These are phyloP conservation scores for Ophioninae sp. DNA, from an alignment of 2,888 invertebrate genomes.

Conservation along the genomic window DNA sequence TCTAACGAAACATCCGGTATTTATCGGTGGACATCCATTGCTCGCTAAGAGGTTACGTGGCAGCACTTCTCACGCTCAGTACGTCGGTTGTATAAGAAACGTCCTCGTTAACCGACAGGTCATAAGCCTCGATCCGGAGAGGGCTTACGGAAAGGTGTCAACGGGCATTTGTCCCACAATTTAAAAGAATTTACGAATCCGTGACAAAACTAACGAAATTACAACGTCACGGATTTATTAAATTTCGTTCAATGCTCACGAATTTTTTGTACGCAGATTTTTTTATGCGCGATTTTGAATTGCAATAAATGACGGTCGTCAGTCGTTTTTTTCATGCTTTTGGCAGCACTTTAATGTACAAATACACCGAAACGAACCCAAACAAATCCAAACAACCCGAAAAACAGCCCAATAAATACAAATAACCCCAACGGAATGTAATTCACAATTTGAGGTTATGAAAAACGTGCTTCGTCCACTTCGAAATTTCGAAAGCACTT, in stretches of 20 bases:
- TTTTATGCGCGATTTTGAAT: conserved; percentile 33
- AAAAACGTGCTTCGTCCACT: too few species aligned
- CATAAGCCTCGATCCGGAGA: conserved; percentile 82
- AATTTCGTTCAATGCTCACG: conserved; percentile 15
- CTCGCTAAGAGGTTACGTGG: conserved; percentile 83
- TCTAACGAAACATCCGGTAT: conserved; percentile 92
- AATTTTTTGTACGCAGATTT: conserved; percentile 32
- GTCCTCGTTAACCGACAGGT: conserved; percentile 84
- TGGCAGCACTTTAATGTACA: not conserved
- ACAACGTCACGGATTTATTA: conserved; percentile 32
- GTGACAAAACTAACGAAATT: conserved; percentile 39
- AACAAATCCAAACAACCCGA: too few species aligned
- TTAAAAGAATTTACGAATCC: conserved; percentile 78
- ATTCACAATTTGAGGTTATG: too few species aligned
- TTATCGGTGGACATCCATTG: conserved; percentile 93
- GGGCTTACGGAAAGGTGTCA: conserved; percentile 88
- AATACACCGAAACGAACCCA: too few species aligned
- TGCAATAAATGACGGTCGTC: conserved; percentile 50
- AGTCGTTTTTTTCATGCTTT: not conserved
- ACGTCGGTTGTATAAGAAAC: conserved; percentile 90
- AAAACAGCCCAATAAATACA: too few species aligned
- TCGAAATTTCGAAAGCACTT: too few species aligned
- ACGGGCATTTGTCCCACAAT: conserved; percentile 91
- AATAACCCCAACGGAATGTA: too few species aligned
- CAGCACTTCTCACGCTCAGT: conserved; percentile 87